Base-by-base conservation (phyloP, 2,113 vertebrate genomes). In the Coryphaenoides rupestris region DNA sequence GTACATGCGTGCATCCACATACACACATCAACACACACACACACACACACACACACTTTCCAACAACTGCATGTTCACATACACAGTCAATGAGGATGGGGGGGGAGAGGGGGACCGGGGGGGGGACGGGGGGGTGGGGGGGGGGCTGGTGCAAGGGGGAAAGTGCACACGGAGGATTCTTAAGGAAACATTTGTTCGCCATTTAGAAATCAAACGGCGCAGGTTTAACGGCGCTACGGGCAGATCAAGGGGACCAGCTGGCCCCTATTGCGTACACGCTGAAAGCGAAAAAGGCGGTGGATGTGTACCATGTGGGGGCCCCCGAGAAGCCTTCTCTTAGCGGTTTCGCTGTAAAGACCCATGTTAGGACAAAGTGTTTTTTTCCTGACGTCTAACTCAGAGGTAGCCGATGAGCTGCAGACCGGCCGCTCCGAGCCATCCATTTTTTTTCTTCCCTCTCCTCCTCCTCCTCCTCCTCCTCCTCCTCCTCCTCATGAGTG, bases 161-260 rank as follows among this genome's bases (percentile, higher is more conserved):
- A 57, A 57, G 28, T n/a, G 33, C 17, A 58, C 23, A 24, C 2
- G 1, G 17, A 57, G 22, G 12, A 47, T 55, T 72, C 26, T 65
- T 65, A 54, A 59, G 62, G 63, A 72, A 68, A 72, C 60, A 52
- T 62, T 74, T 75, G 63, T 64, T 67, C 57, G 28, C 46, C 15
- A 45, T 65, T 61, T 66, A 13, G 7, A 60, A 70, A 76, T 66
- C 21, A 66, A 68, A 78, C 60, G 47, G n/a, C 45, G 10, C 54
- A 28, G 47, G 21, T 68, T 63, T 26, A 65, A 71, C 19, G 23
- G 46, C 59, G 50, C n/a, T 46, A n/a, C n/a, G n/a, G 17, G 50
- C 40, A 65, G 57, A 66, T 68, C 49, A 50, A 49, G 19, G 50
- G 49, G 52, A 68, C 60, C 49, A 46, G 54, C 49, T 55, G 28